Evolutionary conservation across 1,140 invertebrate species (phyloP).

Genomic region (Platyscapa corneri): DNA sequence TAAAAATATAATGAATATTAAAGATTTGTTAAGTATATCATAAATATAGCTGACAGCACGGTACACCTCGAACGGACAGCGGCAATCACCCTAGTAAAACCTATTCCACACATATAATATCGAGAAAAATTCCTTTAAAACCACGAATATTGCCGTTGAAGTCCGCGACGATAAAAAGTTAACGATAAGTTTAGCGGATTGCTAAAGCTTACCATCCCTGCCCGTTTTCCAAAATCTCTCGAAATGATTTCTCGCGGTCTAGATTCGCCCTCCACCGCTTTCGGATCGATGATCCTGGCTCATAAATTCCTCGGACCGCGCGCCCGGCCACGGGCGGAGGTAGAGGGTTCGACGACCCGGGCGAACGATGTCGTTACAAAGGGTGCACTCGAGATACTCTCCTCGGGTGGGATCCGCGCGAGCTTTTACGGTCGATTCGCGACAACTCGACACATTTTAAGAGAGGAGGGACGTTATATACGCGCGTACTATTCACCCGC

Average conservation of each 20-base stretch:
- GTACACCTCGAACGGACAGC: not conserved
- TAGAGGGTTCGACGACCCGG: conserved; percentile 57
- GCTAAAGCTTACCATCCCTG: not conserved
- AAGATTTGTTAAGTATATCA: not conserved
- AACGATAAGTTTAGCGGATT: not conserved
- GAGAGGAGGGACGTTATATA: not conserved
- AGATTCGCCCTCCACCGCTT: not conserved
- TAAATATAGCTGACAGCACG: not conserved
- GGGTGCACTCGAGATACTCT: conserved; percentile 35
- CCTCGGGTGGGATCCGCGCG: not conserved
- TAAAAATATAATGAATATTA: too few species aligned
- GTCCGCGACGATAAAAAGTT: conserved; percentile 1
- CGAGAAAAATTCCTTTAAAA: not conserved
- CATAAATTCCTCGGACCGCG: conserved; percentile 15
- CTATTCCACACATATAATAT: not conserved
- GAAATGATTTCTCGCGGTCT: conserved; percentile 15
- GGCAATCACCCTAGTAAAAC: not conserved
- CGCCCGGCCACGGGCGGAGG: not conserved
- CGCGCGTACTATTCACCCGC: not conserved
- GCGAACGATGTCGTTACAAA: conserved; percentile 55
- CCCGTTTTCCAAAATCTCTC: not conserved
- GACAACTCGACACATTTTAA: conserved; percentile 55
- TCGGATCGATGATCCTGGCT: conserved; percentile 24
- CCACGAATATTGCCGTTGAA: not conserved
- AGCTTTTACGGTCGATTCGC: conserved; percentile 62